Base-by-base conservation (phyloP, 1,140 invertebrate genomes). In the Drosophila mauritiana region DNA sequence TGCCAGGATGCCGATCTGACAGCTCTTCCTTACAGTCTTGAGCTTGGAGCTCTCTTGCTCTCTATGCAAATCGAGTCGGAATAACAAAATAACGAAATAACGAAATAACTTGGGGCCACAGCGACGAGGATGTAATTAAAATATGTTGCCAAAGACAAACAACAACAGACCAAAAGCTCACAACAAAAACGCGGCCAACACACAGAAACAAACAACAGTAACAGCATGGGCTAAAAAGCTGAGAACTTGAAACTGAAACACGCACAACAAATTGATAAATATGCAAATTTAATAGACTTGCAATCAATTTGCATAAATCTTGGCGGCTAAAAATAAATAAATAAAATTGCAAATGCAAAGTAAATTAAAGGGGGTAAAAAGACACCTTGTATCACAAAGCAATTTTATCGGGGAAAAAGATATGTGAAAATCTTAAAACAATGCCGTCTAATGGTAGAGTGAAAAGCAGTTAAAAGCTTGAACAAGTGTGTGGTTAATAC, bases 231-330 rank as follows among this genome's bases (percentile, higher is more conserved):
- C 43, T 22, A 8, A n/a, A 56, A 42, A 45, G 13, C 45, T 15
- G 48, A 20, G 27, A 51, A 55, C 68, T 10, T 17, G 27, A 34
- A 61, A 68, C 53, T 49, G 57, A 73, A 76, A 72, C 72, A 86
- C 81, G 78, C 80, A 67, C 64, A 73, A 77, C 67, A 83, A 88
- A 88, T 88, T 88, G 80, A 88, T 88, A 88, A 88, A 89, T 83
- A 88, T 88, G 83, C 83, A 89, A 88, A 88, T 88, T 89, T 83
- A 88, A 88, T 88, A 88, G 84, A 83, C 83, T 89, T 52, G 67
- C 65, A 72, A 49, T 81, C 73, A 51, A 89, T 88, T 88, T 88
- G 83, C 83, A 88, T 89, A 89, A 88, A 89, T 89, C 80, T 89
- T 69, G 48, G 63, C 55, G 70, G 63, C 56, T 48, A 45, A 75